These are phyloP conservation scores for Pantelozetes paolii DNA, from an alignment of 2,888 invertebrate species.

Conservation along the genomic window DNA sequence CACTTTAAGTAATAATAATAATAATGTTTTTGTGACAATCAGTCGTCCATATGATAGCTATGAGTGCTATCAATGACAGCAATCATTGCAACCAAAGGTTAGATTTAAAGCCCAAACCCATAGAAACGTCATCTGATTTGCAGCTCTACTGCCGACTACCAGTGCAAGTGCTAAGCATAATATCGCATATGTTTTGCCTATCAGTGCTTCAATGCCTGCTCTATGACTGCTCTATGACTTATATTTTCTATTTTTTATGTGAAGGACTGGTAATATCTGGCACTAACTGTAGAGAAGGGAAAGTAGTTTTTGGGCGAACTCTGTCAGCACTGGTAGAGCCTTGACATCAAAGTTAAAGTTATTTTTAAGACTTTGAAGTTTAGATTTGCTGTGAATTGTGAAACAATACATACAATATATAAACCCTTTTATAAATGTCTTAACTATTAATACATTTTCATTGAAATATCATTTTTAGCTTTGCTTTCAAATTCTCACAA, in stretches of 20 bases:
- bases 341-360: constrained; percentile 11
- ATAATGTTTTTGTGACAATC: not conserved
- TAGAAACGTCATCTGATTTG: not conserved
- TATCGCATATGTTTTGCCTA: not conserved
- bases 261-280: not conserved
- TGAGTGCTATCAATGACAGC: not conserved
- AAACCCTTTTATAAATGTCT: too few species aligned
- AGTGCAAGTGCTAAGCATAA: not conserved
- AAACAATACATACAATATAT: too few species aligned
- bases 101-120: not conserved
- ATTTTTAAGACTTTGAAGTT: too few species aligned
- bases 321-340: not conserved
- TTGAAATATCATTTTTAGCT: too few species aligned
- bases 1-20: not conserved
- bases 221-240: too few species aligned
- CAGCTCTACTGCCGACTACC: not conserved
- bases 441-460: too few species aligned
- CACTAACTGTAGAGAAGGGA: not conserved
- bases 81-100: not conserved
- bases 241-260: not conserved
- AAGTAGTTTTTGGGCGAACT: not conserved
- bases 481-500: too few species aligned
- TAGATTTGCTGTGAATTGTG: too few species aligned
- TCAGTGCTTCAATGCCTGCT: not conserved
- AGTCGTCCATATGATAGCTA: constrained; percentile 4